Conservation (phyloP, 2,797 vertebrate species). For the Hephaestus fuliginosus region DNA sequence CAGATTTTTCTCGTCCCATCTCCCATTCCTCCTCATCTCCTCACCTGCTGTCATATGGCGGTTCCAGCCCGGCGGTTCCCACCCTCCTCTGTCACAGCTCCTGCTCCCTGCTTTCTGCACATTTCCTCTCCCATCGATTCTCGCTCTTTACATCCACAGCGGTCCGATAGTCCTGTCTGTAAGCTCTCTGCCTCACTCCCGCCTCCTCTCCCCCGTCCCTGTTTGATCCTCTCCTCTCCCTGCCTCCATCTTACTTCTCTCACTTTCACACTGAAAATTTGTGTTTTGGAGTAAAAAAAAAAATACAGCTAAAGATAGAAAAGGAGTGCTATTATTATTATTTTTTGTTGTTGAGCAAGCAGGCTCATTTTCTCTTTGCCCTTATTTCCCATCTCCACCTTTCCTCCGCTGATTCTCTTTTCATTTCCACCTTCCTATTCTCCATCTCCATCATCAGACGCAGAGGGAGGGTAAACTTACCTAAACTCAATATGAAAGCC, state of each 20-base stretch:
- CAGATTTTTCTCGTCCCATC: conserved; percentile 64
- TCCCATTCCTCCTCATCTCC: conserved; percentile 71
- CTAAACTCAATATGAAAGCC: conserved; percentile 34
- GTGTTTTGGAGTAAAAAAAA: conserved; percentile 32
- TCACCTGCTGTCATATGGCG: conserved; percentile 77
- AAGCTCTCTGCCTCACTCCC: conserved; percentile 49
- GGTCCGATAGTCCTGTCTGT: conserved; percentile 65
- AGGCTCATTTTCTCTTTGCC: background rate
- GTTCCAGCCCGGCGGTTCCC: conserved; percentile 72
- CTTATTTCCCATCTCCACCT: conserved; percentile 28
- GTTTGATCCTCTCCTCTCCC: conserved; percentile 39
- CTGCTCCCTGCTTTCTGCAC: conserved; percentile 66
- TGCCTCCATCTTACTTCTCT: conserved; percentile 49
- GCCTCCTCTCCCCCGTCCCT: conserved; percentile 57
- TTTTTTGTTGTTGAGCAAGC: conserved; percentile 26
- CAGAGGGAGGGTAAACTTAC: conserved; percentile 10
- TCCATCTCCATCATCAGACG: conserved; percentile 3
- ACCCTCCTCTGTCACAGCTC: conserved; percentile 69
- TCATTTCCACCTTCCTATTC: conserved; percentile 23
- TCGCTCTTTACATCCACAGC: conserved; percentile 62
- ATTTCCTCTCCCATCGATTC: conserved; percentile 77
- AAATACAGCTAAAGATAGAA: conserved; percentile 39
- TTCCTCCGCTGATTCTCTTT: conserved; percentile 4
- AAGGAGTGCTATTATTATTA: conserved; percentile 26
- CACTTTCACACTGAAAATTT: conserved; percentile 26